These are phyloP conservation scores for Hybos culiciformis DNA, from an alignment of 2,888 invertebrate genomes.

Conservation along the genomic window DNA sequence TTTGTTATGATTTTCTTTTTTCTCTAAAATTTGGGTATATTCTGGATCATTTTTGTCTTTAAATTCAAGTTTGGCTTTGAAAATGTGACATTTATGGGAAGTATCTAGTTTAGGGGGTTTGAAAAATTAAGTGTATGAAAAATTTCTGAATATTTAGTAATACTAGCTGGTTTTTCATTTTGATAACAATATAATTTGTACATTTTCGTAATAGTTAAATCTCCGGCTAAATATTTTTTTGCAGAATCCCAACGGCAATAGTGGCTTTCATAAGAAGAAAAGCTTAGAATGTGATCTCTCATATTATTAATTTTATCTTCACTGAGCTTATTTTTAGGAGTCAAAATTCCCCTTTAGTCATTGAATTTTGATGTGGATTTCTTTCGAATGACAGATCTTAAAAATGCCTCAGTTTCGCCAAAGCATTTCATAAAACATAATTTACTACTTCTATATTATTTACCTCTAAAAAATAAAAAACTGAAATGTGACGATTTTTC, in stretches of 20 bases:
- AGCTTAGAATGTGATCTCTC: too few relatives aligned
- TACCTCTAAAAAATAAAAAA: not conserved
- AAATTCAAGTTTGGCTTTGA: not conserved
- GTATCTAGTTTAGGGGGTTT: too few relatives aligned
- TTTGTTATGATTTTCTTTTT: slow-evolving; percentile 8
- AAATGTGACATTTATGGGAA: too few relatives aligned
- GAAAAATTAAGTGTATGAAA: too few relatives aligned
- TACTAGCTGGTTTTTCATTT: too few relatives aligned
- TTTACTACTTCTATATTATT: not conserved
- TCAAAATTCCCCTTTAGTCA: not conserved
- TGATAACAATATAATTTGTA: too few relatives aligned
- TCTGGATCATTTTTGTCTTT: not conserved
- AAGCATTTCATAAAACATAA: not conserved
- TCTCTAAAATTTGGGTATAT: too few relatives aligned
- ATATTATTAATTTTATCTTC: not conserved
- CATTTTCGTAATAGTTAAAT: too few relatives aligned
- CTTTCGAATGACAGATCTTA: not conserved
- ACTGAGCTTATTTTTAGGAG: not conserved
- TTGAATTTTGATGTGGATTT: not conserved
- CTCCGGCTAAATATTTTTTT: too few relatives aligned
- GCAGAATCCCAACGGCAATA: too few relatives aligned
- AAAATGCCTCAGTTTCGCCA: not conserved
- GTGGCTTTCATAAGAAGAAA: too few relatives aligned
- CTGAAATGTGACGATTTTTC: not conserved
- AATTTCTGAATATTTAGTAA: too few relatives aligned